These are phyloP conservation scores for Pandemis cinnamomeana DNA, from an alignment of 2,888 invertebrate genomes.

Conservation along the genomic window DNA sequence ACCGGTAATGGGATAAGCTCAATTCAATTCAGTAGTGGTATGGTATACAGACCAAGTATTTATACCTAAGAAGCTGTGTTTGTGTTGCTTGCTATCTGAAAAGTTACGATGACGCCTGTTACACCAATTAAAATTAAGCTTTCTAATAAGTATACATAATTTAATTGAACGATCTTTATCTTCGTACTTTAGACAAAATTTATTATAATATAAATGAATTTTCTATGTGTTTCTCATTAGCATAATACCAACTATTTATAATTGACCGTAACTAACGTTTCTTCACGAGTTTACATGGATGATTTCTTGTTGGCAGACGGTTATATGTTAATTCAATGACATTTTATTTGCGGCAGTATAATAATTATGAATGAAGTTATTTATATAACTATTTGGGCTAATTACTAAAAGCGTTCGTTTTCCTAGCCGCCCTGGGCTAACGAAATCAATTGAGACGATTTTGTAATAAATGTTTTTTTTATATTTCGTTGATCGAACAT, in stretches of 20 bases:
- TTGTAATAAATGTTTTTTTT: neutral
- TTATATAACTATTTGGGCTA: constrained; percentile 17
- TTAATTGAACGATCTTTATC: no score
- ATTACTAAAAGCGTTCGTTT: constrained; percentile 7
- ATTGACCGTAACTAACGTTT: neutral
- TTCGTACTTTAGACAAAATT: no score
- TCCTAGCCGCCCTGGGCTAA: neutral
- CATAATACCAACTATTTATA: neutral
- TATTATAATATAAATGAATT: neutral
- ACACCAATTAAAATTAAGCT: no score
- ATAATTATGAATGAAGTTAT: constrained; percentile 30
- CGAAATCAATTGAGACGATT: neutral
- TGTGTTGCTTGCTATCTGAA: no score
- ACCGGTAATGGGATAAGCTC: no score
- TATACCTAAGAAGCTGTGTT: no score
- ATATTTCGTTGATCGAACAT: neutral
- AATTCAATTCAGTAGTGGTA: no score
- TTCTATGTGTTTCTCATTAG: neutral
- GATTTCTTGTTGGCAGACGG: constrained; percentile 28
- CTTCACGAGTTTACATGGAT: neutral
- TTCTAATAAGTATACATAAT: no score
- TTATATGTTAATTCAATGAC: constrained; percentile 26
- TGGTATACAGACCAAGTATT: no score
- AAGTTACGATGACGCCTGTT: no score
- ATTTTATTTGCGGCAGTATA: constrained; percentile 19